These are phyloP conservation scores for Schizotus pectinicornis DNA, from an alignment of 2,888 invertebrate genomes.

Conservation along the genomic window DNA sequence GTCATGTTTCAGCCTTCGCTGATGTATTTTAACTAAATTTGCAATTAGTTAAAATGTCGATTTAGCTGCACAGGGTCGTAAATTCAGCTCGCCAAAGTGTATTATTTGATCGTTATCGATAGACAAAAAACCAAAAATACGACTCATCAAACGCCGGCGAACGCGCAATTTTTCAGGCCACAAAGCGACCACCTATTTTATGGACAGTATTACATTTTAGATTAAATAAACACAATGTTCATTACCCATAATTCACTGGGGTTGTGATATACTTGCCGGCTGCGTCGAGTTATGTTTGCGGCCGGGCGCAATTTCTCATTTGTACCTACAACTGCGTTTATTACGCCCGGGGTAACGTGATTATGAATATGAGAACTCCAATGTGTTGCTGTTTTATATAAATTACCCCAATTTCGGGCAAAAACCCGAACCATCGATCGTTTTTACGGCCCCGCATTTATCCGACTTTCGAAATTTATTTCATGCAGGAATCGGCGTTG, in stretches of 20 bases:
- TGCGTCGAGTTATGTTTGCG: constrained; percentile 54
- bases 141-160: constrained; percentile 25
- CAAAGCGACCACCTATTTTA: constrained; percentile 44
- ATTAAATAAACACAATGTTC: constrained; percentile 58
- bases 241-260: constrained; percentile 55
- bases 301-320: constrained; percentile 56
- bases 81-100: constrained; percentile 7
- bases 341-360: constrained; percentile 54
- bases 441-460: too few relatives aligned
- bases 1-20: too few relatives aligned
- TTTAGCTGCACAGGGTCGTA: background rate
- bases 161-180: constrained; percentile 41
- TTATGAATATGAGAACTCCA: constrained; percentile 57
- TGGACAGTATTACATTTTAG: constrained; percentile 52
- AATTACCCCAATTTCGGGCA: constrained; percentile 19
- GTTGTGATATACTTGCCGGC: constrained; percentile 55
- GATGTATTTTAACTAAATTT: background rate
- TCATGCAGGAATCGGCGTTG: too few relatives aligned
- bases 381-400: constrained; percentile 38
- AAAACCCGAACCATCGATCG: too few relatives aligned
- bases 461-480: too few relatives aligned
- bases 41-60: constrained; percentile 2
- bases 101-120: constrained; percentile 25
- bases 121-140: constrained; percentile 19
- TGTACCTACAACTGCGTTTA: constrained; percentile 58